These are phyloP conservation scores for Sciaenops ocellatus DNA, from an alignment of 2,797 vertebrate genomes.

Conservation along the genomic window DNA sequence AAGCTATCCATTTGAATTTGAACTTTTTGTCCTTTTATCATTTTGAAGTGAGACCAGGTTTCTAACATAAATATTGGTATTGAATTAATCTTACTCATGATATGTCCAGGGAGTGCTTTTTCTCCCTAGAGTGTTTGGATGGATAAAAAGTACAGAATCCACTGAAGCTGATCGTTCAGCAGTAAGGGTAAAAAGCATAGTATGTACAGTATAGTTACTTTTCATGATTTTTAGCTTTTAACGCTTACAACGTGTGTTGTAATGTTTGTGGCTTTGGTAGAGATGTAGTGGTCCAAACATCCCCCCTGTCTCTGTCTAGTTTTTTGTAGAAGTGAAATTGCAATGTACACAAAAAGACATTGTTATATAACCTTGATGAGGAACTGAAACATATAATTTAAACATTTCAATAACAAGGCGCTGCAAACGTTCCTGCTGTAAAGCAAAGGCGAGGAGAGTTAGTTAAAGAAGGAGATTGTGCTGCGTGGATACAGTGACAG, in stretches of 20 bases:
- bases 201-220: background rate
- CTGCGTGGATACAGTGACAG: background rate
- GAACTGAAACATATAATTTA: slow-evolving; percentile 1
- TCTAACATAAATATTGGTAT: no score
- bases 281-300: slow-evolving; percentile 1
- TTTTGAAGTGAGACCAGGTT: no score
- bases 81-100: no score
- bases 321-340: slow-evolving; percentile 35
- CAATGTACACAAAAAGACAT: background rate
- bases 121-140: no score
- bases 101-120: no score
- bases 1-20: no score
- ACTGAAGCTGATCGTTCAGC: background rate
- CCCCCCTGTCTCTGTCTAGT: background rate
- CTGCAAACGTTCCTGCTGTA: background rate
- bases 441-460: background rate
- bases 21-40: no score
- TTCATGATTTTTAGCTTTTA: background rate
- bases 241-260: background rate
- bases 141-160: background rate
- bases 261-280: background rate
- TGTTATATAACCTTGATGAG: background rate
- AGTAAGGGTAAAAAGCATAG: background rate
- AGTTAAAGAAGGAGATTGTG: background rate
- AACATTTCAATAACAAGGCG: slow-evolving; percentile 1